These are phyloP conservation scores for Parasteatoda tepidariorum DNA, from an alignment of 1,140 invertebrate genomes.

Conservation along the genomic window DNA sequence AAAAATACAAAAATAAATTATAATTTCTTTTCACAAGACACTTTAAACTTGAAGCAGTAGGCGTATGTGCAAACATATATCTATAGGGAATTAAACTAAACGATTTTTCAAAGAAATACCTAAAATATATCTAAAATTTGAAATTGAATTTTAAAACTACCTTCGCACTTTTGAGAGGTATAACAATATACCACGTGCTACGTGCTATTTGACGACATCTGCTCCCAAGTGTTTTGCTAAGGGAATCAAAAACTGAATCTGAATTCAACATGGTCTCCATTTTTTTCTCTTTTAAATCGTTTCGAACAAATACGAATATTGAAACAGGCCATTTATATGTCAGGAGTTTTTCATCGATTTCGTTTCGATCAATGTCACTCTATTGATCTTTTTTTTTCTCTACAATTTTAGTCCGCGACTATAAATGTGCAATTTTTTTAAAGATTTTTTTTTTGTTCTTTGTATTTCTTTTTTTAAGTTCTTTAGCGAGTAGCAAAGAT, in stretches of 20 bases:
- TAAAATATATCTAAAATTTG: too few relatives aligned
- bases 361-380: conserved; percentile 56
- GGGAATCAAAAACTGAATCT: conserved; percentile 39
- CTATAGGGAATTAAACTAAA: too few relatives aligned
- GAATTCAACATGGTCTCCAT: conserved; percentile 51
- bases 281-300: conserved; percentile 38
- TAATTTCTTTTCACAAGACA: too few relatives aligned
- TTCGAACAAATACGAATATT: conserved; percentile 55
- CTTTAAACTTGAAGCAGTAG: too few relatives aligned
- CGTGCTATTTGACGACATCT: conserved; percentile 27
- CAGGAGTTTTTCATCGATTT: conserved; percentile 57
- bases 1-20: too few relatives aligned
- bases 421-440: conserved; percentile 31
- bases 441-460: neutral
- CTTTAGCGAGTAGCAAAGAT: conserved; percentile 27
- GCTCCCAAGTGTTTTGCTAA: conserved; percentile 37
- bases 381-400: conserved; percentile 51
- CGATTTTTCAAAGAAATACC: too few relatives aligned
- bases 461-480: conserved; percentile 32
- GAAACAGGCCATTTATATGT: conserved; percentile 58
- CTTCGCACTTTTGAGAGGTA: too few relatives aligned
- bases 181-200: neutral
- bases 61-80: too few relatives aligned
- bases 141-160: too few relatives aligned
- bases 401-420: conserved; percentile 38